phyloP scores from a whole-genome alignment of 2,797 vertebrate genomes.

The Heliangelus exortis region DNA sequence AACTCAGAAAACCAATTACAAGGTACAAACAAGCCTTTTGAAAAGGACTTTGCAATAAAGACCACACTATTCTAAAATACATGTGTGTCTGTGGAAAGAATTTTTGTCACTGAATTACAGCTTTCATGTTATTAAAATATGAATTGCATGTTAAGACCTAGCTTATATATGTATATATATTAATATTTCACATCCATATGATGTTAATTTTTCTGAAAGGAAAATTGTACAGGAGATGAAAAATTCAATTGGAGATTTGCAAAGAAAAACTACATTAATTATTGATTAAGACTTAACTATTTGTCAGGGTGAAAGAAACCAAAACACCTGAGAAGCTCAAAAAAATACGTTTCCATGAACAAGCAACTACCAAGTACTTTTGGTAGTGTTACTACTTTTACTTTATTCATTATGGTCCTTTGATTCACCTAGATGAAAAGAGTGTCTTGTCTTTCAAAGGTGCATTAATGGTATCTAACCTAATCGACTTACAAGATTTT shows the following conservation, averaged over 20 bases:
- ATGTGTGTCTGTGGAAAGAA: background rate
- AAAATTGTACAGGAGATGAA: background rate
- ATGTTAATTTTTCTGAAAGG: background rate
- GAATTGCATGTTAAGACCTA: background rate
- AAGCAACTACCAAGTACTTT: background rate
- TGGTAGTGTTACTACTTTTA: background rate
- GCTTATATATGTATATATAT: background rate
- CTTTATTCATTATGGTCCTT: background rate
- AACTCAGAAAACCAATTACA: background rate
- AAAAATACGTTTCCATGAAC: background rate
- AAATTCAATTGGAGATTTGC: background rate
- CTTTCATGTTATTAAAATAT: background rate
- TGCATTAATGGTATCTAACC: background rate
- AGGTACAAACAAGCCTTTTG: background rate
- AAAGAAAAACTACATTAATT: background rate
- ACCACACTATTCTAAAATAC: background rate
- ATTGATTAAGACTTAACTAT: background rate
- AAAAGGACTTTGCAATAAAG: background rate
- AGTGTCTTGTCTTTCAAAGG: background rate
- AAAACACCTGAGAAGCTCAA: background rate
- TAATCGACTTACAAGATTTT: background rate
- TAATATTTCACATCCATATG: background rate
- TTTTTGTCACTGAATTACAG: background rate
- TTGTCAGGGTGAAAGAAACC: background rate
- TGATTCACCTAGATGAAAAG: background rate